phyloP scores from a whole-genome alignment of 2,797 vertebrate species.

The Pelodytes ibericus region DNA sequence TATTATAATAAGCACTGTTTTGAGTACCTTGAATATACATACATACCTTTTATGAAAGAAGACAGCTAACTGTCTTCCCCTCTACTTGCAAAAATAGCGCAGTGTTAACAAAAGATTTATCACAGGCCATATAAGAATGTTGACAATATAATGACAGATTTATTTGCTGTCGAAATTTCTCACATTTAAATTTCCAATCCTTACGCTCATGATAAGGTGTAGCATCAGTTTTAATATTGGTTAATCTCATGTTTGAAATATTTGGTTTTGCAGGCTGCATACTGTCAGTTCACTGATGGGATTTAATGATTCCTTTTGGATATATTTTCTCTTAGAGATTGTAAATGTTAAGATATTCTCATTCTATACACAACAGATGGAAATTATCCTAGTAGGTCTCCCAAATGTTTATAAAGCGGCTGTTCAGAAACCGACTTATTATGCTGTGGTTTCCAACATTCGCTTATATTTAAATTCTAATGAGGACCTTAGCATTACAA shows the following conservation, averaged over 20 bases:
- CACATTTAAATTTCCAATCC: conserved; percentile 18
- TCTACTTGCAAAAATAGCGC: conserved; percentile 8
- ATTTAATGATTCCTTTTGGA: conserved; percentile 29
- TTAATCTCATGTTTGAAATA: conserved; percentile 1
- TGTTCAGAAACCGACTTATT: conserved; percentile 34
- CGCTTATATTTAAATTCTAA: conserved; percentile 49
- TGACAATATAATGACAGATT: conserved; percentile 26
- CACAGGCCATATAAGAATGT: conserved; percentile 6
- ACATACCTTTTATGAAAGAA: too few species aligned
- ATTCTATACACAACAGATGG: conserved; percentile 43
- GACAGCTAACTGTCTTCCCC: conserved; percentile 11
- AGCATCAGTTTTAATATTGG: neutral
- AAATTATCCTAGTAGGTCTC: conserved; percentile 38
- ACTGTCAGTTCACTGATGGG: conserved; percentile 13
- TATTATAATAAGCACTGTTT: too few species aligned
- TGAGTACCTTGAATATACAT: too few species aligned
- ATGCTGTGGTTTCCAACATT: conserved; percentile 27
- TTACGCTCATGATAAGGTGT: conserved; percentile 12
- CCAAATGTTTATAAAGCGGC: conserved; percentile 44
- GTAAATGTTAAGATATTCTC: conserved; percentile 33
- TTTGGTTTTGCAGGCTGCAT: conserved; percentile 6
- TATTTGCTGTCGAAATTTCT: conserved; percentile 43
- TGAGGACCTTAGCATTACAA: conserved; percentile 40
- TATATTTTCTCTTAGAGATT: conserved; percentile 25
- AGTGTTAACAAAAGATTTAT: conserved; percentile 44